Evolutionary conservation across 64 coral and sea anemone species (phyloP).

Genomic region (Platygyra sinensis): DNA sequence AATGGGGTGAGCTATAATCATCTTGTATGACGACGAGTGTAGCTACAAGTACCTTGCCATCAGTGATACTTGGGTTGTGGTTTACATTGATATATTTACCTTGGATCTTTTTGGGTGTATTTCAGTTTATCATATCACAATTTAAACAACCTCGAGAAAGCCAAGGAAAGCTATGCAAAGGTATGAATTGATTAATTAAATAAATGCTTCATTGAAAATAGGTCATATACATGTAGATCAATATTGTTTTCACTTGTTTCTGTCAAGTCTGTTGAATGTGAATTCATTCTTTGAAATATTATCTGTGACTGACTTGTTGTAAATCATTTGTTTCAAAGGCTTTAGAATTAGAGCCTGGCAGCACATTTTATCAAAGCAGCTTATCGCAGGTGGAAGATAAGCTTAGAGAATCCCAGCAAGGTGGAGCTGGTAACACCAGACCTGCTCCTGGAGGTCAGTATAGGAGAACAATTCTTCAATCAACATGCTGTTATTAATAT

Average conservation of each 20-base stretch:
- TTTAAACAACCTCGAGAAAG: constrained; percentile 71
- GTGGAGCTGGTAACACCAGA: not conserved
- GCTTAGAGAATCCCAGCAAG: constrained; percentile 29
- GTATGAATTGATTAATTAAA: not conserved
- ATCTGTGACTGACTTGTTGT: not conserved
- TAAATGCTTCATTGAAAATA: no score
- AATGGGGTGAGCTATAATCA: constrained; percentile 74
- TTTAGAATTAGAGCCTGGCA: constrained; percentile 84
- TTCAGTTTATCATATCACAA: constrained; percentile 92
- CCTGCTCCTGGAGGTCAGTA: constrained; percentile 13
- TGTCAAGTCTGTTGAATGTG: no score
- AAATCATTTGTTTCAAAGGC: constrained; percentile 43
- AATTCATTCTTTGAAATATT: no score
- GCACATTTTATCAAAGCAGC: constrained; percentile 84
- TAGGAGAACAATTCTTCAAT: not conserved
- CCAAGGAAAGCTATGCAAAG: constrained; percentile 85
- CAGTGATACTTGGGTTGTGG: no score
- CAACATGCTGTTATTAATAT: no score
- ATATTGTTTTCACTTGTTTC: no score
- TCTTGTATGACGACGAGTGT: not conserved
- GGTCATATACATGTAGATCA: no score
- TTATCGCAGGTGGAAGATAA: constrained; percentile 75
- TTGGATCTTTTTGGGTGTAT: not conserved
- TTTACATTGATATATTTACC: not conserved
- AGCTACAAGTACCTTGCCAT: not conserved